Evolutionary conservation across 1,140 invertebrate species (phyloP).

Genomic region (Trichonephila clavipes): DNA sequence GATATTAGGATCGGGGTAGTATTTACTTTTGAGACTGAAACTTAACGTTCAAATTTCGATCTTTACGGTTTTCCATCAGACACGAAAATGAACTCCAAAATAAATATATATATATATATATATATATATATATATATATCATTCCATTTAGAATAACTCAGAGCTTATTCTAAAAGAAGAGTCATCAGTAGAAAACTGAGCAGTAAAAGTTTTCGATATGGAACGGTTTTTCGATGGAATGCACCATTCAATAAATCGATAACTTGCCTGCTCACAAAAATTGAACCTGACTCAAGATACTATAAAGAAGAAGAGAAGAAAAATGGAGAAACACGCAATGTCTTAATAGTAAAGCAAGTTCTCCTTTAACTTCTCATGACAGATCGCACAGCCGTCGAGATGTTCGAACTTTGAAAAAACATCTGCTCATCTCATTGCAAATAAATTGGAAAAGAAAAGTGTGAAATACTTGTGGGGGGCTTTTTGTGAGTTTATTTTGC

Average conservation of each 20-base stretch:
- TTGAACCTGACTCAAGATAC: constrained; percentile 73
- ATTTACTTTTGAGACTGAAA: constrained; percentile 1
- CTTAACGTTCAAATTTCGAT: constrained; percentile 39
- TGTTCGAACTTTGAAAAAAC: constrained; percentile 48
- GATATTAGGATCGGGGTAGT: background rate
- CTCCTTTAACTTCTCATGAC: constrained; percentile 71
- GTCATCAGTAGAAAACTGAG: constrained; percentile 73
- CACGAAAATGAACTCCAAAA: constrained; percentile 38
- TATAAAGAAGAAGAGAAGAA: constrained; percentile 3
- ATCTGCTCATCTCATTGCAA: constrained; percentile 60
- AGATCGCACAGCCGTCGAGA: constrained; percentile 57
- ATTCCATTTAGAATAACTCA: constrained; percentile 70
- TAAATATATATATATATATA: constrained; percentile 49
- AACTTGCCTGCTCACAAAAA: constrained; percentile 69
- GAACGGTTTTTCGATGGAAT: constrained; percentile 66
- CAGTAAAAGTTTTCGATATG: constrained; percentile 75
- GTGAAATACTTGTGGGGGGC: constrained; percentile 53
- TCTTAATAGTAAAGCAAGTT: constrained; percentile 76
- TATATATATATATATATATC: constrained; percentile 7
- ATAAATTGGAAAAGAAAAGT: constrained; percentile 68
- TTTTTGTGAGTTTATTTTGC: constrained; percentile 49
- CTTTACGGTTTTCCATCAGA: constrained; percentile 57
- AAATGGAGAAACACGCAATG: constrained; percentile 61
- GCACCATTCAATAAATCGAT: constrained; percentile 75
- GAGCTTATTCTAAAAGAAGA: constrained; percentile 69